Evolutionary conservation across 1,140 invertebrate genomes (phyloP), one percentile per base, ranked within the genome.

Genomic region (Chironomus striatipennis): DNA sequence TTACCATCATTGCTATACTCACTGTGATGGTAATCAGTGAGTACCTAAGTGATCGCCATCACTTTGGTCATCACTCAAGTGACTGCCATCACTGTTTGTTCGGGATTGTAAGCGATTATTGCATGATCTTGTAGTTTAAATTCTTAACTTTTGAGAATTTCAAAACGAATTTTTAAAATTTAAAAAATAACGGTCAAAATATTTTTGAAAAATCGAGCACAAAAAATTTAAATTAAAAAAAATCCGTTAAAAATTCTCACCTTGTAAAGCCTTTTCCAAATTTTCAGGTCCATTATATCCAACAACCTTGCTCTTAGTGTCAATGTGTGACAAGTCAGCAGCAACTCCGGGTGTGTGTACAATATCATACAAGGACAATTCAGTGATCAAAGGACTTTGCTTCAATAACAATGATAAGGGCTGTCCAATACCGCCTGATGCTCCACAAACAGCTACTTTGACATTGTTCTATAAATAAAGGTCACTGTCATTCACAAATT

Each of bases 361-460:
- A 83, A 99, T 93, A 87, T 99, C 98, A 80, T 97, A 99, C 1
- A 99, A 85, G 0, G 91, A 88, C 75, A 98, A 85, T 78, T 94
- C 87, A 15, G 88, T 90, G 17, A 98, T 88, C 64, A 94, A 82
- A 72, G 93, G 90, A 76, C 91, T 95, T 78, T 93, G 88, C 85
- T 99, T 99, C 74, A 99, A 83, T n/a, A 99, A 87, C 64, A 99
- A 85, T 9, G 96, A 95, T 78, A 99, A 83, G 7, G 98, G 98
- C 84, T 99, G 98, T 0, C 98, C 98, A 84, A 99, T 99, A 73
- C 98, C 98, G 76, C 98, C 98, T 80, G 90, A 89, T 1, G 97
- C 98, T 74, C 98, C 98, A 82, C 96, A 89, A 67, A 99, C 95
- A 75, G 96, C 92, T 18, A 99, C 98, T 88, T 97, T 97, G 77